Percentiles rank a stretch among this genome's conserved stretches.
phyloP scores from a whole-genome alignment of 1,140 invertebrate genomes.

The Drosophila ogumai region DNA sequence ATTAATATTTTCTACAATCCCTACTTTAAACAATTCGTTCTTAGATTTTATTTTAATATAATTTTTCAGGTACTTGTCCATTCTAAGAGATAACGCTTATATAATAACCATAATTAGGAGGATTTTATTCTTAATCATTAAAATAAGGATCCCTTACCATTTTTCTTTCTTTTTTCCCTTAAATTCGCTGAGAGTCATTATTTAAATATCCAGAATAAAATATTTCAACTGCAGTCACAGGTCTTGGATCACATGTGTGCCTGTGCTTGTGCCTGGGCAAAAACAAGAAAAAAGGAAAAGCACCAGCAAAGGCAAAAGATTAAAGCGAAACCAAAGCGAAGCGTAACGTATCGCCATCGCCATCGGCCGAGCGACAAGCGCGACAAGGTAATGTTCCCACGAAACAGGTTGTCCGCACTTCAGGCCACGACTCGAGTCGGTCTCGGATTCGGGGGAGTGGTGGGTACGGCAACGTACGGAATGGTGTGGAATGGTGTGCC shows the following conservation, averaged over 20 bases:
- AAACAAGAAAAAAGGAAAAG: slow-evolving; percentile 25
- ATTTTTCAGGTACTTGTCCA: too few species aligned
- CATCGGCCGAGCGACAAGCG: slow-evolving; percentile 76
- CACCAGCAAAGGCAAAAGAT: slow-evolving; percentile 60
- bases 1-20: too few species aligned
- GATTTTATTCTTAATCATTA: neutral
- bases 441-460: slow-evolving; percentile 9
- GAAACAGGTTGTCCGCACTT: slow-evolving; percentile 84
- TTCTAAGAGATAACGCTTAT: neutral
- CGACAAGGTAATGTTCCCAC: slow-evolving; percentile 85
- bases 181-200: neutral
- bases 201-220: slow-evolving; percentile 10
- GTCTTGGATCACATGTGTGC: slow-evolving; percentile 34
- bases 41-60: too few species aligned
- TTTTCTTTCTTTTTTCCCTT: neutral
- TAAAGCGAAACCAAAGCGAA: slow-evolving; percentile 83
- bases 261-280: neutral
- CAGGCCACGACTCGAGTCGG: slow-evolving; percentile 70
- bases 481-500: slow-evolving; percentile 15
- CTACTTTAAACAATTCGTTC: too few species aligned
- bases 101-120: neutral
- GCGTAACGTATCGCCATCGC: slow-evolving; percentile 81
- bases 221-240: slow-evolving; percentile 41
- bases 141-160: neutral
- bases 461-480: neutral